Evolutionary conservation across 2,888 invertebrate species (phyloP).

Genomic region (Nymphalis urticae): DNA sequence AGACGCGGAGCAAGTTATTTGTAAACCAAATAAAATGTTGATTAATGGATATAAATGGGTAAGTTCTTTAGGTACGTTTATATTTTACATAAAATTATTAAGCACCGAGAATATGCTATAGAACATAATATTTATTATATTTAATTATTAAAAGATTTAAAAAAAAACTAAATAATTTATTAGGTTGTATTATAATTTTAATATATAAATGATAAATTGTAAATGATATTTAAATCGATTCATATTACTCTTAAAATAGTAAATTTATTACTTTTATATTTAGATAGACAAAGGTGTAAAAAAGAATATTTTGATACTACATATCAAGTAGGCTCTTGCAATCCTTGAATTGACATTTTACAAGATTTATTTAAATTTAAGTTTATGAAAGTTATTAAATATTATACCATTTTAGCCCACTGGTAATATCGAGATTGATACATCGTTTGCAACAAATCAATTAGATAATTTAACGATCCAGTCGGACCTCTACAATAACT

Average conservation of each 20-base stretch:
- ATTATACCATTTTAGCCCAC: conserved; percentile 28
- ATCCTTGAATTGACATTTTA: too few relatives aligned
- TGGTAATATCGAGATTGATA: conserved; percentile 38
- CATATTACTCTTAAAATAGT: too few relatives aligned
- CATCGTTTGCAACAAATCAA: conserved; percentile 37
- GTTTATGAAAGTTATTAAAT: background rate
- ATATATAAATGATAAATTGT: too few relatives aligned
- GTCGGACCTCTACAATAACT: conserved; percentile 35
- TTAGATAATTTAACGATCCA: conserved; percentile 32
- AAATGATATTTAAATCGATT: too few relatives aligned
- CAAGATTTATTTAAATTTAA: too few relatives aligned
- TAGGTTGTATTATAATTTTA: too few relatives aligned
- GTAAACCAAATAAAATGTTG: conserved; percentile 24
- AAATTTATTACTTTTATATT: too few relatives aligned
- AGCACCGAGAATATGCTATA: background rate
- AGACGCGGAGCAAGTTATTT: conserved; percentile 21
- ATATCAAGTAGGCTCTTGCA: too few relatives aligned
- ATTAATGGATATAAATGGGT: conserved; percentile 33
- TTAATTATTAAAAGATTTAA: background rate
- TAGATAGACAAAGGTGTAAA: too few relatives aligned
- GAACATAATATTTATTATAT: too few relatives aligned
- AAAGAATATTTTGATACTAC: too few relatives aligned
- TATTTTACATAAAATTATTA: background rate
- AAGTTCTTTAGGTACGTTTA: conserved; percentile 3
- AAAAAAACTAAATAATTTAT: background rate